Evolutionary conservation across 2,888 invertebrate genomes (phyloP), one percentile per base, ranked within the genome.

Genomic region (Elegia similella): DNA sequence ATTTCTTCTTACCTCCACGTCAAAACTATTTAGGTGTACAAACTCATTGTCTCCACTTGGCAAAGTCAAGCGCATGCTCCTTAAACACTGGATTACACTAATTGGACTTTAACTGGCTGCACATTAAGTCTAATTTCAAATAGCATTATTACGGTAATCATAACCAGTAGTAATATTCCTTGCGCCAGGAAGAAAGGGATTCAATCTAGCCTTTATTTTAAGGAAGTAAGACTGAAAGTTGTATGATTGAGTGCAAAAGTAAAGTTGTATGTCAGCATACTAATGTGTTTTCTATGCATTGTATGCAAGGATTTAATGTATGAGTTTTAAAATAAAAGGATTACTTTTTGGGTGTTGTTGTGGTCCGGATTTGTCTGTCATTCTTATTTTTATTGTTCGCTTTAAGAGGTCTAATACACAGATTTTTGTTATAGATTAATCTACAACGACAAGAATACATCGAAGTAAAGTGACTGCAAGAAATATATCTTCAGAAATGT

Each of bases 1-100:
- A 23, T 5, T 46, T 16, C 50, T 72, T 76, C 61, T 13, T 62
- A 71, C 67, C 67, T 78, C 73, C 58, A 62, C 54, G 65, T 52
- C 58, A 63, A 63, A 70, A 72, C 69, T 72, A 71, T 76, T 77
- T 73, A 76, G 68, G 70, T 69, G 60, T 67, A 72, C 70, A 66
- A 61, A 65, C 73, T 73, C 69, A 76, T 78, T 80, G 79, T 78
- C 70, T 78, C 62, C 71, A 72, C 78, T 79, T 80, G 77, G 77
- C 76, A 73, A 70, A 72, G 69, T 69, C 69, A 75, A 71, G 67
- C 63, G 59, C 65, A 70, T 65, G 57, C 56, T 62, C 63, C 61
- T 15, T 61, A 52, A 68, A 62, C 42, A 56, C 68, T 60, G 42
- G 48, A 42, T 59, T 61, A 56, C 62, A 42, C 56, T 29, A 44